Base-by-base conservation (phyloP, 2,113 vertebrate genomes). In the Leucosticte australis region DNA sequence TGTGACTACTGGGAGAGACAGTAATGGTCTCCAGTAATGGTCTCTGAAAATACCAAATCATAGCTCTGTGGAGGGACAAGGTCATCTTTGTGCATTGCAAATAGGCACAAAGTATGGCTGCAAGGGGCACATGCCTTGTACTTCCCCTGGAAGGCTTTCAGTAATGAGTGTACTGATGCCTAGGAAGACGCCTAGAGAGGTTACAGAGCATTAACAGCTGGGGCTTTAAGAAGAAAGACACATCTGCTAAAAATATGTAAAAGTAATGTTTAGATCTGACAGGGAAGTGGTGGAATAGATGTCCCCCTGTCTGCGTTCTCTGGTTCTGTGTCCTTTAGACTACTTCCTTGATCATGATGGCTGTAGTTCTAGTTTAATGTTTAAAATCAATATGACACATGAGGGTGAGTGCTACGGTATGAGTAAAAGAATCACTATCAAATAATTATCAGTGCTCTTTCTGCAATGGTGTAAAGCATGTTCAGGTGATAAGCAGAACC, bases 351-450 rank as follows among this genome's bases (percentile, higher is more conserved):
- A 35, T 49, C 30, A 35, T 10, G 18, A 67, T 52, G 41, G 27
- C 49, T 80, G 24, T 33, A 68, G 30, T 39, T 63, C 35, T 63
- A 39, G 35, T 76, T 42, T 64, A 52, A 60, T 62, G 24, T 35
- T 74, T 44, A 56, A 89, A 92, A 77, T 49, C 73, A 77, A 11
- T 30, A 22, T 24, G 59, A 52, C 52, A 62, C 2, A 1, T 39
- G 53, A 93, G 6, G 5, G 6, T 41, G 64, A 73, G 53, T 44
- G 11, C n/a, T 53, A 27, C 0, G 0, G 22, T 42, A 28, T 65
- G 37, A 83, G 26, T 65, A 73, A 47, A 74, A 70, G 31, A 49
- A 62, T 69, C 5, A 20, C n/a, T 55, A 73, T 35, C 11, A 64
- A 23, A 21, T 55, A 17, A 47, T 77, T 92, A 56, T 83, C 37